Percentiles rank a stretch among this genome's conserved stretches.
Conservation (phyloP, 2,888 invertebrate species). For the Leucania comma region DNA sequence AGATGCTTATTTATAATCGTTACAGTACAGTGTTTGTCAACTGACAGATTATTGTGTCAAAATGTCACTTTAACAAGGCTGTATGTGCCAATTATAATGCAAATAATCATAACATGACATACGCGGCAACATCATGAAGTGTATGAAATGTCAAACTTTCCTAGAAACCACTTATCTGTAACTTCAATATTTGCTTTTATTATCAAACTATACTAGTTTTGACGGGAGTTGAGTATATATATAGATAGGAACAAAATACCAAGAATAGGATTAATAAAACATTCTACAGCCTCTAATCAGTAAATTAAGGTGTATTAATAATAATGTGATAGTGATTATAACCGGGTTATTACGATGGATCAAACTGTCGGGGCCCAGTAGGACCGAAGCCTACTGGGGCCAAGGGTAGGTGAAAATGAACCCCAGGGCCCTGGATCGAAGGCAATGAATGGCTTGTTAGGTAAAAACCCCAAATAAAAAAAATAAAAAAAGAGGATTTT, state of each 20-base stretch:
- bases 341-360: background rate
- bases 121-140: conserved; percentile 12
- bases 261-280: background rate
- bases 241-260: background rate
- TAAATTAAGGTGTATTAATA: background rate
- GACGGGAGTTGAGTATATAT: background rate
- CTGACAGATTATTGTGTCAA: conserved; percentile 51
- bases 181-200: conserved; percentile 32
- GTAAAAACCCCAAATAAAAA: too few species aligned
- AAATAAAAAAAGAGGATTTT: too few species aligned
- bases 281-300: too few species aligned
- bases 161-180: conserved; percentile 28
- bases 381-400: too few species aligned
- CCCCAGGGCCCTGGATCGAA: too few species aligned
- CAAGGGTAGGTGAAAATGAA: too few species aligned
- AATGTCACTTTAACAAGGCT: conserved; percentile 27
- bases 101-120: conserved; percentile 20
- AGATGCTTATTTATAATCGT: conserved; percentile 9
- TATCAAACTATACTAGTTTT: conserved; percentile 25
- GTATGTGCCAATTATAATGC: conserved; percentile 15
- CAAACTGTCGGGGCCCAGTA: too few species aligned
- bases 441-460: too few species aligned
- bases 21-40: conserved; percentile 21
- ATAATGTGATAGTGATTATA: background rate
- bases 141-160: conserved; percentile 13